phyloP scores from a whole-genome alignment of 2,113 vertebrate species.

The Lonchura striata region DNA sequence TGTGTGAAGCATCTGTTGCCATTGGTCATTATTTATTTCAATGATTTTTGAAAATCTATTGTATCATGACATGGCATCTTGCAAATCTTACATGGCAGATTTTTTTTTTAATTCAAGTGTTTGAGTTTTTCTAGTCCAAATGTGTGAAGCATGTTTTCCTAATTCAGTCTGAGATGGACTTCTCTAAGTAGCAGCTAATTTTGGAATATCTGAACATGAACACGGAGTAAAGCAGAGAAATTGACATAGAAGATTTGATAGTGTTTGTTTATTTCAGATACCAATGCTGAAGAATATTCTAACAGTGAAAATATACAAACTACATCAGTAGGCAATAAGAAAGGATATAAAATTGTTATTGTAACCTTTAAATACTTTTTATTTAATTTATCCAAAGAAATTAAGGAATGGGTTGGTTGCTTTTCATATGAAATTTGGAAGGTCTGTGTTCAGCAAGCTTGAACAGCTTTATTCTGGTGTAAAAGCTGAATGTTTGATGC shows the following conservation, averaged over 20 bases:
- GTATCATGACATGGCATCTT: background rate
- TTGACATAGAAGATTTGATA: background rate
- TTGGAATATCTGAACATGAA: background rate
- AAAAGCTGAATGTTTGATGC: background rate
- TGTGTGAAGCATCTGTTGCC: background rate
- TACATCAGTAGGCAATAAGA: background rate
- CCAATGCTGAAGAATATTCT: background rate
- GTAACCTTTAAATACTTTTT: background rate
- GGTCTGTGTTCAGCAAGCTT: background rate
- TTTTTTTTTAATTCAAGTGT: background rate
- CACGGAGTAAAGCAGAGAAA: background rate
- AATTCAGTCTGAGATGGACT: background rate
- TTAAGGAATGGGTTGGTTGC: background rate
- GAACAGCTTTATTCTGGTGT: background rate
- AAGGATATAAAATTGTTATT: background rate
- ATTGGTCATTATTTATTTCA: background rate
- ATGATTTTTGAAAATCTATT: background rate
- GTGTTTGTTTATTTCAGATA: background rate
- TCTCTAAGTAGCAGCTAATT: background rate
- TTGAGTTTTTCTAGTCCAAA: background rate
- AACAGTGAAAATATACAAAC: background rate
- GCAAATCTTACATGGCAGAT: background rate
- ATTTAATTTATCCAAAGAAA: background rate
- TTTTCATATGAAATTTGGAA: background rate
- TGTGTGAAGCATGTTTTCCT: background rate